Percentiles rank a stretch among this genome's conserved stretches.
Evolutionary conservation across 2,113 vertebrate genomes (phyloP).

Genomic region (Alouatta palliata): DNA sequence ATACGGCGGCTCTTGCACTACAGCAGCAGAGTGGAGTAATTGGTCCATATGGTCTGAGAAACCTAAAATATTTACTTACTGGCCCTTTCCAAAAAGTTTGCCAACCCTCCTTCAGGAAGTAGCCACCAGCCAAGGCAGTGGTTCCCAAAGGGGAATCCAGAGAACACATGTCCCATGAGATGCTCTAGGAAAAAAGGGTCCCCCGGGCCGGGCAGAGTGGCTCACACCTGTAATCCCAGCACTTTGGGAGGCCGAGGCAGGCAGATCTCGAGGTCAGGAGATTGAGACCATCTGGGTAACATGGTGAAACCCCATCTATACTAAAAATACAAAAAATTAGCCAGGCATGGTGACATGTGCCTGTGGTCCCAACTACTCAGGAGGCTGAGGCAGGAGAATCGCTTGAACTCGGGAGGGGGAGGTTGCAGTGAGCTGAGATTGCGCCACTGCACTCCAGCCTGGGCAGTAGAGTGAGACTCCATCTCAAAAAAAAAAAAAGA

Average conservation of each 20-base stretch:
- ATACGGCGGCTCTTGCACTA: neutral
- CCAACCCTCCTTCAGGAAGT: neutral
- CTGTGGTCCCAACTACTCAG: too few relatives aligned
- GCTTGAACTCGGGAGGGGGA: too few relatives aligned
- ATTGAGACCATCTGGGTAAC: too few relatives aligned
- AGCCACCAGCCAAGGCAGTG: neutral
- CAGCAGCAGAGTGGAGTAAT: neutral
- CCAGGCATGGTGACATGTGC: accelerated
- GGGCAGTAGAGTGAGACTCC: too few relatives aligned
- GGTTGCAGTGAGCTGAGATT: too few relatives aligned
- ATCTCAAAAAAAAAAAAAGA: neutral
- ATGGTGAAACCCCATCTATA: too few relatives aligned
- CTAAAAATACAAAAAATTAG: too few relatives aligned
- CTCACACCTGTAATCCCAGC: too few relatives aligned
- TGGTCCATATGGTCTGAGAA: neutral
- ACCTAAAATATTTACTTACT: neutral
- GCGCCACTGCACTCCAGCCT: too few relatives aligned
- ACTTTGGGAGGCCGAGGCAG: too few relatives aligned
- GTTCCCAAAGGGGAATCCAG: neutral
- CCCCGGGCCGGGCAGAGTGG: neutral
- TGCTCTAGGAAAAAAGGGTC: neutral
- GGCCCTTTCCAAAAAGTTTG: neutral
- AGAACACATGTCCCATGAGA: neutral
- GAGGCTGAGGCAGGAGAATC: too few relatives aligned
- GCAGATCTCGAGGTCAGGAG: too few relatives aligned